Evolutionary conservation across 2,888 invertebrate species (phyloP).

Genomic region (Scaeva pyrastri): DNA sequence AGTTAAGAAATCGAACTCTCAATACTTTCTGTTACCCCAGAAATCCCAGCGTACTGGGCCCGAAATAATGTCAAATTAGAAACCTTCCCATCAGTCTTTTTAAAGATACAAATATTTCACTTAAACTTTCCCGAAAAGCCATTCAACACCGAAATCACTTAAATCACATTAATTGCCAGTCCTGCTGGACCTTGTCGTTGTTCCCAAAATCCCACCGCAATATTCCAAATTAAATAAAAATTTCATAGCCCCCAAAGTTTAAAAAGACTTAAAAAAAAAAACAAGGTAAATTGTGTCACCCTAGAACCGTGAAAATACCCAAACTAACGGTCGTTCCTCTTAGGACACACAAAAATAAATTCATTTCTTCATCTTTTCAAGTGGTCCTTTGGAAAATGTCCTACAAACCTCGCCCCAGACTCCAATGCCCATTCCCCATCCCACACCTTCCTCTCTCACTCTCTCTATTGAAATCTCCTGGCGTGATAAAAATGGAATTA

Average conservation of each 20-base stretch:
- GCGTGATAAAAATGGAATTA: conserved; percentile 74
- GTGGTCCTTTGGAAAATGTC: conserved; percentile 45
- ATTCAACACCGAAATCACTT: conserved; percentile 58
- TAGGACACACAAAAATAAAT: conserved; percentile 46
- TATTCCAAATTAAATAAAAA: conserved; percentile 76
- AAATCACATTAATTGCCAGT: conserved; percentile 64
- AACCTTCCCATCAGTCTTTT: no score
- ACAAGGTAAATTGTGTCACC: conserved; percentile 69
- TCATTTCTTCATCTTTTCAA: conserved; percentile 54
- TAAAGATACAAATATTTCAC: not conserved
- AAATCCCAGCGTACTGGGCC: no score
- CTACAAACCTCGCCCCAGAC: not conserved
- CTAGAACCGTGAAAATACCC: not conserved
- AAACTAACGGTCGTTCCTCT: conserved; percentile 23
- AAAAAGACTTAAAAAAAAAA: not conserved
- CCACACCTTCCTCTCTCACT: not conserved
- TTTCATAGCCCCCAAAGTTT: conserved; percentile 61
- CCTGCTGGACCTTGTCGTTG: not conserved
- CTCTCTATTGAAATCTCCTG: not conserved
- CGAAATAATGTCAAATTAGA: no score
- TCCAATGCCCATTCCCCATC: not conserved
- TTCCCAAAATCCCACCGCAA: conserved; percentile 53
- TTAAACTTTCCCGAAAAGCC: conserved; percentile 6
- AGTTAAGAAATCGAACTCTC: no score
- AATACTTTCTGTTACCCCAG: no score